Conservation (phyloP, 2,113 vertebrate genomes). For the Puma concolor region DNA sequence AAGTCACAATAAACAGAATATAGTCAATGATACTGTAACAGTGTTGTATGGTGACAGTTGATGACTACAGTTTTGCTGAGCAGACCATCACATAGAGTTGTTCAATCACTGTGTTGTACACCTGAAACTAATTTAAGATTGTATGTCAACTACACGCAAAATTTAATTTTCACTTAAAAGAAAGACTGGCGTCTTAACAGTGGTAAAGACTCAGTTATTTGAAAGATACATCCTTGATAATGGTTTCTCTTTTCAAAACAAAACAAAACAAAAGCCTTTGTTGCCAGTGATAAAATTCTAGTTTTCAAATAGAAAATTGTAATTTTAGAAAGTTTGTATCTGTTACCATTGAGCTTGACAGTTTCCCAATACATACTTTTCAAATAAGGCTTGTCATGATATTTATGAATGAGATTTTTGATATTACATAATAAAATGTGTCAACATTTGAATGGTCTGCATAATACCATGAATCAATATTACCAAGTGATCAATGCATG, state of each 20-base stretch:
- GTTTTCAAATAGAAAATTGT: not conserved
- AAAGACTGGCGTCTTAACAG: not conserved
- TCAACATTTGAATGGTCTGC: not conserved
- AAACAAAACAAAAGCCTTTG: not conserved
- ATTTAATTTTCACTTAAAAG: not conserved
- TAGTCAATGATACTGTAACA: not conserved
- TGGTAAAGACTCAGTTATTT: not conserved
- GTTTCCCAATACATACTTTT: not conserved
- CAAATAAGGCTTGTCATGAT: not conserved
- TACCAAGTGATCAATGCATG: not conserved
- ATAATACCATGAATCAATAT: not conserved
- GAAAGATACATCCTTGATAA: not conserved
- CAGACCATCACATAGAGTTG: not conserved
- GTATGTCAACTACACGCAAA: not conserved
- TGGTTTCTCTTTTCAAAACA: not conserved
- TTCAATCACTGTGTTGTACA: not conserved
- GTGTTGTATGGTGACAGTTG: not conserved
- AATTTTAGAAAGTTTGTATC: not conserved
- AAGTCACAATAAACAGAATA: not conserved
- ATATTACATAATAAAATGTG: not conserved
- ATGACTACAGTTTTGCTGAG: not conserved
- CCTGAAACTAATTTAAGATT: not conserved
- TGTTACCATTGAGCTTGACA: not conserved
- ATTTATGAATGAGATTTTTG: constrained; percentile 23
- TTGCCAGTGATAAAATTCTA: not conserved